phyloP scores from a whole-genome alignment of 2,888 invertebrate species.

The Cyaniris semiargus region DNA sequence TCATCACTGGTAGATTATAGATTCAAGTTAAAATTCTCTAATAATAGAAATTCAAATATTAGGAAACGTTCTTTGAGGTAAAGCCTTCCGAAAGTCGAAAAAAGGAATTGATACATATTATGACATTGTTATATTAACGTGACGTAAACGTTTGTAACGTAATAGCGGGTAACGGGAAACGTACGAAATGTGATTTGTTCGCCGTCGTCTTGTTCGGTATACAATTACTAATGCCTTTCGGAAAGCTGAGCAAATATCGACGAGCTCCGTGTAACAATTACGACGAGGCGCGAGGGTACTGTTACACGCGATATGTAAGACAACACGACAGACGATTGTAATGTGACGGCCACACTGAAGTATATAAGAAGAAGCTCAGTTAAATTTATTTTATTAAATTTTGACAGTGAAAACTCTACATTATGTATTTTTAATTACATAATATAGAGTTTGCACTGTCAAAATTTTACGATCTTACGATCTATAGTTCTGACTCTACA shows the following conservation, averaged over 20 bases:
- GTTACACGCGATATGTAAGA: neutral
- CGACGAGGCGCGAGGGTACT: neutral
- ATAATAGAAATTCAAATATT: no score
- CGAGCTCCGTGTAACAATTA: neutral
- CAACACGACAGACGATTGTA: neutral
- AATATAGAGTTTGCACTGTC: no score
- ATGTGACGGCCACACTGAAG: neutral
- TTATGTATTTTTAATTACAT: no score
- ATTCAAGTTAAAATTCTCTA: no score
- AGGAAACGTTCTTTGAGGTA: neutral
- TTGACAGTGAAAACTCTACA: no score
- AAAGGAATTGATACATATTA: neutral
- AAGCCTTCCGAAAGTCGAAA: neutral
- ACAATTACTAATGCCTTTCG: constrained; percentile 24
- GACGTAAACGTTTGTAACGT: neutral
- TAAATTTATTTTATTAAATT: no score
- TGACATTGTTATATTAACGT: neutral
- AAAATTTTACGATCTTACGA: no score
- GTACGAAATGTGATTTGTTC: neutral
- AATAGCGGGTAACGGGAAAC: neutral
- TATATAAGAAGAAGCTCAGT: no score
- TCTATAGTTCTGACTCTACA: no score
- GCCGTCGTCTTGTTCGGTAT: neutral
- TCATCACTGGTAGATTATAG: no score
- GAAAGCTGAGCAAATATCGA: constrained; percentile 16